These are phyloP conservation scores for Pristionchus maxplancki DNA, from an alignment of 2,888 invertebrate species.

Conservation along the genomic window DNA sequence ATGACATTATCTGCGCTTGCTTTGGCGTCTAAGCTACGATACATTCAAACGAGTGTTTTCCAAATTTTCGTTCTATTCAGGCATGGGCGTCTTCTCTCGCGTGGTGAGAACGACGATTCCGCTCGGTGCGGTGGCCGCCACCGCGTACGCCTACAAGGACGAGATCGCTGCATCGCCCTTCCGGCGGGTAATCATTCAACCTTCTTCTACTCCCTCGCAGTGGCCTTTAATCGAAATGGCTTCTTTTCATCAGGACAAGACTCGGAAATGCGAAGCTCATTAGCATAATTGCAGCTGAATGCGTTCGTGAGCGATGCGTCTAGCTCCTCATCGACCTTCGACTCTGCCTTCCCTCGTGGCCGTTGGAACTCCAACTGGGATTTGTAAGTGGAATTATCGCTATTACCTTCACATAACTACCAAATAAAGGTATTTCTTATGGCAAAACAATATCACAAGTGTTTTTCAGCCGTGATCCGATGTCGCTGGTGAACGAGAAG, in stretches of 20 bases:
- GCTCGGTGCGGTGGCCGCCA: conserved; percentile 2
- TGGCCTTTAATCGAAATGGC: no score
- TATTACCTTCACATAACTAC: no score
- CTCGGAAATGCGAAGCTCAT: not conserved
- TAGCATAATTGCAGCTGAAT: not conserved
- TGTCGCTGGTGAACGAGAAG: conserved; percentile 61
- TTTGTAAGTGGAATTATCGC: conserved; percentile 59
- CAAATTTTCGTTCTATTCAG: not conserved
- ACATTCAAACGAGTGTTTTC: no score
- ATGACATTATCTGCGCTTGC: no score
- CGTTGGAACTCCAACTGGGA: conserved; percentile 75
- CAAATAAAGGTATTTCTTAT: not conserved
- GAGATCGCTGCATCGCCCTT: conserved; percentile 32
- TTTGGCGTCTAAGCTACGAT: no score
- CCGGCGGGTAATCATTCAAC: not conserved
- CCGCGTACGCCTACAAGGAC: conserved; percentile 28
- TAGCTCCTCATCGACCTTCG: conserved; percentile 54
- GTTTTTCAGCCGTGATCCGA: conserved; percentile 71
- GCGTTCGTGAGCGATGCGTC: conserved; percentile 18
- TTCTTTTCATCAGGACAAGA: not conserved
- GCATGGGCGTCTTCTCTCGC: conserved; percentile 32
- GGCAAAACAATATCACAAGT: not conserved
- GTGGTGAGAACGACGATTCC: conserved; percentile 29
- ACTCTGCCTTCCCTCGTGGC: conserved; percentile 63
- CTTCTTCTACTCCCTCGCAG: no score